Base-by-base conservation (phyloP, 1,140 invertebrate species). In the Aradophagus sp. region DNA sequence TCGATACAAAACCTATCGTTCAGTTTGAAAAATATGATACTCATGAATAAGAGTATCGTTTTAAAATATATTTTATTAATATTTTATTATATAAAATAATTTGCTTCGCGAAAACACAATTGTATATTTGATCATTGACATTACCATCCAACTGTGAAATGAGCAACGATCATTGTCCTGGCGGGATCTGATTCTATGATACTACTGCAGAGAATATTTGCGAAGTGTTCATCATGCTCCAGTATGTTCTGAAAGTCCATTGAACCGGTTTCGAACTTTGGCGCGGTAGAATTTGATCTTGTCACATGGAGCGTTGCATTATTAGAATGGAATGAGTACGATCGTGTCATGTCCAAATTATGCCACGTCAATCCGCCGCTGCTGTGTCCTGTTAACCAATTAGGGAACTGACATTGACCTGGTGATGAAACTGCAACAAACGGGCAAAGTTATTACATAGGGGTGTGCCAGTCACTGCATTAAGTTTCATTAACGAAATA, bases 81-180 rank as follows among this genome's bases (percentile, higher is more conserved):
- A n/a, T n/a, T n/a, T n/a, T n/a, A n/a, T n/a, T n/a, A n/a, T n/a
- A n/a, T n/a, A n/a, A n/a, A n/a, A n/a, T n/a, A n/a, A n/a, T n/a
- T n/a, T n/a, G n/a, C n/a, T n/a, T n/a, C n/a, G n/a, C n/a, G n/a
- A n/a, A n/a, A n/a, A n/a, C n/a, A n/a, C n/a, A n/a, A n/a, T n/a
- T n/a, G n/a, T n/a, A n/a, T n/a, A n/a, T n/a, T n/a, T n/a, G n/a
- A n/a, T n/a, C n/a, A n/a, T n/a, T n/a, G n/a, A n/a, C n/a, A n/a
- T 89, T 75, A 93, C 92, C 92, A 93, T 85, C 91, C 92, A n/a
- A 89, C 87, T 0, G 91, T 93, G 63, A 92, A 89, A 75, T 93
- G 92, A 0, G 92, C 91, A 1, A 93, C 89, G 15, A 92, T 85
- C 71, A 88, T 85, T 11, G 88, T 89, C 62, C 89, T 89, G 5